phyloP scores from a whole-genome alignment of 2,113 vertebrate species.

The Guaruba guarouba region DNA sequence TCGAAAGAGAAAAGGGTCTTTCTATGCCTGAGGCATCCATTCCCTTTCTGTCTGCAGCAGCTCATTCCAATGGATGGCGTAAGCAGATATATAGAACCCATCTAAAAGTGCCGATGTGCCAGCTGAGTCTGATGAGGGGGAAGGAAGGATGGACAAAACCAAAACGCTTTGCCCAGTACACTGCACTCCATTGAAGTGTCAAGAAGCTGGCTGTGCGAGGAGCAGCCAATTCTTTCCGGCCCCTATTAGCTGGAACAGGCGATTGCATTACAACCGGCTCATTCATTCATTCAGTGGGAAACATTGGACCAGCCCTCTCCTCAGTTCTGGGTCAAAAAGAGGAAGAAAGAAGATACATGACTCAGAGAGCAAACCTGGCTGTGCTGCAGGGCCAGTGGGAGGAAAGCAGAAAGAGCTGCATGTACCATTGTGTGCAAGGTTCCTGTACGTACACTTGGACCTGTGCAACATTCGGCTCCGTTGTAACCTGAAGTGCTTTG shows the following conservation, averaged over 20 bases:
- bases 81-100: background rate
- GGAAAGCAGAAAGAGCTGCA: background rate
- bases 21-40: background rate
- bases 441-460: rapidly evolving
- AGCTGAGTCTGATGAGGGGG: background rate
- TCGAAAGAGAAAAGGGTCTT: background rate
- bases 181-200: background rate
- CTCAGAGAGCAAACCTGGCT: background rate
- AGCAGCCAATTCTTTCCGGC: background rate
- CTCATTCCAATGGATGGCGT: background rate
- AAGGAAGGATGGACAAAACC: background rate
- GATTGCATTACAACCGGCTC: background rate
- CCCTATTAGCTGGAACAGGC: background rate
- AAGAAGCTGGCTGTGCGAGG: background rate
- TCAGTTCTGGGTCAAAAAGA: background rate
- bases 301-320: background rate
- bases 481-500: background rate
- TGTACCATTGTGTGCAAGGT: rapidly evolving
- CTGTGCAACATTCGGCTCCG: background rate
- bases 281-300: background rate
- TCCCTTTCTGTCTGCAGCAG: background rate
- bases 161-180: background rate
- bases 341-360: background rate
- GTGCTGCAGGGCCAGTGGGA: background rate
- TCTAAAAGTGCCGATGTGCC: background rate